Base-by-base conservation (phyloP, 2,888 invertebrate species). In the Byasa hedistus region DNA sequence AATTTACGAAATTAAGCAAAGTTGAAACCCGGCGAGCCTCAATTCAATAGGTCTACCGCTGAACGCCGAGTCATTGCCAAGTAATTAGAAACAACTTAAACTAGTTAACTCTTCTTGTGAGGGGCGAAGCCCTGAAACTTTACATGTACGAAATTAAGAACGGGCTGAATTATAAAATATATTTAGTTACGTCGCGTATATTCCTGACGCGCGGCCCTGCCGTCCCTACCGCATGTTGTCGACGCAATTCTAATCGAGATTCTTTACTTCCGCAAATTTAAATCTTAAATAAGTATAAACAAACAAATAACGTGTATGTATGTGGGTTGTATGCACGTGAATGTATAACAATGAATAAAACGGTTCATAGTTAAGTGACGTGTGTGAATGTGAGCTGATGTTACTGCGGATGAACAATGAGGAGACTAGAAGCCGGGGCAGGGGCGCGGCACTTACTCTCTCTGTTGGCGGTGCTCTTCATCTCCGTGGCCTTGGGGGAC, bases 401-500 rank as follows among this genome's bases (percentile, higher is more conserved):
- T 51, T 51, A 51, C 21, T 21, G n/a, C 24, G 27, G 57, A 32
- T 21, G 57, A 51, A 51, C 57, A 57, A 54, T 15, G 66, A 36
- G 19, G 21, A 51, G n/a, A 39, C 39, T 39, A 39, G 39, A 39
- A 51, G 21, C 51, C 21, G 7, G 21, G 51, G 51, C 2, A 3
- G 51, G 51, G 7, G 51, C 8, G 7, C 51, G 68, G 70, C 69
- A 87, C 90, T 95, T 87, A 95, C 96, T 94, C 90, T 95, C 95
- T 94, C 95, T 95, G 82, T 95, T 95, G 59, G 94, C 94, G 71
- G 85, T 89, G 86, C 95, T 95, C 82, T 95, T 95, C 93, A 95
- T 95, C 91, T 96, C 95, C 65, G 95, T 96, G 71, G 96, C 95
- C 92, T 96, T 94, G 69, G 97, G 95, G 71, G 96, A 95, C 68